Base-by-base conservation (phyloP, 2,888 invertebrate species). In the Sphaeridia pumilis region DNA sequence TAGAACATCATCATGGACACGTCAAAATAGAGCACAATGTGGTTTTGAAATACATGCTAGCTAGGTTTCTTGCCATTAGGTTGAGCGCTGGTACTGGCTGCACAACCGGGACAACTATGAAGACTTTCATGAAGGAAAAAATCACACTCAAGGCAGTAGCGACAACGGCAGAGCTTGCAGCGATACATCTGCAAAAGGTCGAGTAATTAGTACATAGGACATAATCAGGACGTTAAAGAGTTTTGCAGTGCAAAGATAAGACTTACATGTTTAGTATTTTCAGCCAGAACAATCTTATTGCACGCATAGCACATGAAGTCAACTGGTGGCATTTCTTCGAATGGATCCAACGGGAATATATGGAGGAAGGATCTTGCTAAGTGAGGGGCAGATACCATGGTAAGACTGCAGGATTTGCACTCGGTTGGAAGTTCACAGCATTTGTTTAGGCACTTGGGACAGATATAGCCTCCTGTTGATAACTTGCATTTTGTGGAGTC, bases 371-470 rank as follows among this genome's bases (percentile, higher is more conserved):
- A 94, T 60, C 97, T 79, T 2, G 97, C 95, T 47, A 98, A 76
- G 75, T 99, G 98, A 22, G 97, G 95, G 1, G 98, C 97, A 1
- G 97, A 94, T 14, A 95, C 95, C 45, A 98, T 75, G 4, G 94
- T 95, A 55, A 99, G 76, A 1, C 90, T 90, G 72, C 98, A 98
- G 10, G 89, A 84, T 67, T 87, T 80, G 70, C 98, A 98, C 73
- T 98, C 95, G 2, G 92, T 89, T 0, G 98, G 98, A 66, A 99
- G 76, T 70, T 95, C 92, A 72, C 98, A 98, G 73, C 97, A 97
- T 74, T 95, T 93, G 72, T 90, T 88, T 66, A 85, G 83, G 72
- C 98, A 98, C 71, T 97, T 93, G n/a, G 90, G 89, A 66, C 89
- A 90, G 67, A 86, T 78, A 69, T 87, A 88, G 1, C 88, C 88